Conservation (phyloP, 2,888 invertebrate genomes). For the Pheosia tremula region DNA sequence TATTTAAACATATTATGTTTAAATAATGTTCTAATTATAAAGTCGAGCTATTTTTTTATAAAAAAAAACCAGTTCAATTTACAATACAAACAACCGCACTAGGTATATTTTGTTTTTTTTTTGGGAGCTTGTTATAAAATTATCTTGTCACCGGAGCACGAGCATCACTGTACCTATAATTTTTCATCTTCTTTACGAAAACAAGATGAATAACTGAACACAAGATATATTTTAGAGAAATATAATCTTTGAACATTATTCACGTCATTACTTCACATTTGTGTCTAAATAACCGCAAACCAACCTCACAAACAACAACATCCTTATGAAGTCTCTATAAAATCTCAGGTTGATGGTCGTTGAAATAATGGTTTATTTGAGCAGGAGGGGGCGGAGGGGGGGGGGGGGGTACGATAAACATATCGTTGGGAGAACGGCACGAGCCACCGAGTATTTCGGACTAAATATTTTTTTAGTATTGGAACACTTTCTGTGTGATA, state of each 20-base stretch:
- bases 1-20: no score
- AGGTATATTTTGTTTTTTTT: no score
- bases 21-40: no score
- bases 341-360: constrained; percentile 43
- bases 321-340: constrained; percentile 29
- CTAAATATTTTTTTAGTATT: constrained; percentile 21
- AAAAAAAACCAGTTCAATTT: no score
- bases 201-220: not conserved
- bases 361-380: constrained; percentile 58
- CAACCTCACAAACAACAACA: not conserved
- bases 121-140: no score
- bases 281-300: not conserved
- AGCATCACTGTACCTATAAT: no score
- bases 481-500: no score
- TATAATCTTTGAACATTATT: not conserved
- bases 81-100: no score
- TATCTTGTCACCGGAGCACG: no score
- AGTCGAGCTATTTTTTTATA: no score
- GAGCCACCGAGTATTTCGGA: constrained; percentile 29
- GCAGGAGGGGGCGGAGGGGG: constrained; percentile 29
- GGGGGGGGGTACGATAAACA: constrained; percentile 57
- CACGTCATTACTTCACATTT: constrained; percentile 13
- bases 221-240: not conserved
- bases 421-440: constrained; percentile 41
- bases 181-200: no score